Percentiles rank a stretch among this genome's conserved stretches.
Evolutionary conservation across 2,113 vertebrate species (phyloP).

Genomic region (Macquaria australasica): DNA sequence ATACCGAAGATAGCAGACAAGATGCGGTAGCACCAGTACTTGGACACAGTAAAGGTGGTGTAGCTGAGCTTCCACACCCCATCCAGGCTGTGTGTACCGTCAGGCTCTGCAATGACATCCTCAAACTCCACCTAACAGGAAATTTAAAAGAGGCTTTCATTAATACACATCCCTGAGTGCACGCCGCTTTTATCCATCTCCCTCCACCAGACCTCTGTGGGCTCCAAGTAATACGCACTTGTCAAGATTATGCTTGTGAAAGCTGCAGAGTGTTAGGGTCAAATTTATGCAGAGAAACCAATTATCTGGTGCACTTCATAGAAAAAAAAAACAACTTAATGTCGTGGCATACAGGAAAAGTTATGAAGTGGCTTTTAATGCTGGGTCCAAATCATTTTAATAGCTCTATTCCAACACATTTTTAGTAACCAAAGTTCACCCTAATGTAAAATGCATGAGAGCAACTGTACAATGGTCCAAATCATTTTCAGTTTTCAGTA

Average conservation of each 20-base stretch:
- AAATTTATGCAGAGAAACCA: conserved; percentile 32
- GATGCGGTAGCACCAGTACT: conserved; percentile 98
- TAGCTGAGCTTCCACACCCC: conserved; percentile 96
- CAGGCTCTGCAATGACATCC: conserved; percentile 95
- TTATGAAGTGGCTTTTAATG: conserved; percentile 28
- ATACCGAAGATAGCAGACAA: conserved; percentile 92
- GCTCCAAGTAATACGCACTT: not conserved
- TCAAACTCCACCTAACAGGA: conserved; percentile 93
- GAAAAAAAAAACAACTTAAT: not conserved
- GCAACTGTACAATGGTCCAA: not conserved
- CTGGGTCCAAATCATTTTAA: not conserved
- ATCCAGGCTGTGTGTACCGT: conserved; percentile 95
- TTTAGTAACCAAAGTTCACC: not conserved
- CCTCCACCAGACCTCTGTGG: not conserved
- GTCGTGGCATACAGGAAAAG: not conserved
- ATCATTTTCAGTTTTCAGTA: conserved; percentile 17
- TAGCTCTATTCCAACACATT: conserved; percentile 9
- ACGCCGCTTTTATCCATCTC: not conserved
- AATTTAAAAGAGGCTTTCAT: conserved; percentile 35
- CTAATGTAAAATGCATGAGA: conserved; percentile 58
- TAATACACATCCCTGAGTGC: conserved; percentile 18
- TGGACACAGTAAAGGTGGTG: conserved; percentile 96
- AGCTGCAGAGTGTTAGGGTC: conserved; percentile 1
- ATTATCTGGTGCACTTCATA: conserved; percentile 17
- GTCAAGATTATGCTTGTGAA: conserved; percentile 9